Percentiles rank a stretch among this genome's conserved stretches.
Conservation (phyloP, 2,797 vertebrate genomes). For the Chiloscyllium punctatum region DNA sequence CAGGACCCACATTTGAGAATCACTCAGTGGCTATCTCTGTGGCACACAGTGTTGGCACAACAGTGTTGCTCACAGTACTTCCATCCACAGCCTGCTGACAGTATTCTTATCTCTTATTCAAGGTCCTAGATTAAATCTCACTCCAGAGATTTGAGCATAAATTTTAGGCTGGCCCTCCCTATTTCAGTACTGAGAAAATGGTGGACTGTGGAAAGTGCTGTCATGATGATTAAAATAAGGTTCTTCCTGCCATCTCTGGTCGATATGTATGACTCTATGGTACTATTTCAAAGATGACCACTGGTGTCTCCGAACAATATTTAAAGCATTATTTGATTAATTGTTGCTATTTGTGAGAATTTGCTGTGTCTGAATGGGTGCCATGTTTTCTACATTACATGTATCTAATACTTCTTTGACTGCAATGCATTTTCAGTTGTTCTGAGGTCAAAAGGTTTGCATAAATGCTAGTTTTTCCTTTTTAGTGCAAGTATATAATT, state of each 20-base stretch:
- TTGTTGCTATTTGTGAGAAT: not conserved
- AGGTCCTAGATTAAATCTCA: not conserved
- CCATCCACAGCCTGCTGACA: not conserved
- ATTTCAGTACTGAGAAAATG: not conserved
- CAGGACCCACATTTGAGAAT: not conserved
- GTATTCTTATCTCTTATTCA: not conserved
- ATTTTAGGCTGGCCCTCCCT: not conserved
- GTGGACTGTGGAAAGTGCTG: not conserved
- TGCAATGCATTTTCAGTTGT: not conserved
- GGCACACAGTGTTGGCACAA: not conserved
- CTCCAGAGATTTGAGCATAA: not conserved
- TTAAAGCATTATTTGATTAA: not conserved
- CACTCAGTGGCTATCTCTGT: not conserved
- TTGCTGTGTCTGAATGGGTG: not conserved
- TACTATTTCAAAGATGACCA: not conserved
- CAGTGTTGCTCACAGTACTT: not conserved
- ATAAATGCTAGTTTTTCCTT: not conserved
- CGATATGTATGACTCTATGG: not conserved
- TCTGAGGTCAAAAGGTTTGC: not conserved
- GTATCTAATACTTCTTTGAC: not conserved
- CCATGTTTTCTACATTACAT: not conserved
- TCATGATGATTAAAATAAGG: not conserved
- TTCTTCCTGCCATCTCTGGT: not conserved
- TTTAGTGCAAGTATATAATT: not conserved
- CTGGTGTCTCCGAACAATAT: not conserved